Evolutionary conservation across 2,888 invertebrate genomes (phyloP), one percentile per base, ranked within the genome.

Genomic region (Thera obeliscata): DNA sequence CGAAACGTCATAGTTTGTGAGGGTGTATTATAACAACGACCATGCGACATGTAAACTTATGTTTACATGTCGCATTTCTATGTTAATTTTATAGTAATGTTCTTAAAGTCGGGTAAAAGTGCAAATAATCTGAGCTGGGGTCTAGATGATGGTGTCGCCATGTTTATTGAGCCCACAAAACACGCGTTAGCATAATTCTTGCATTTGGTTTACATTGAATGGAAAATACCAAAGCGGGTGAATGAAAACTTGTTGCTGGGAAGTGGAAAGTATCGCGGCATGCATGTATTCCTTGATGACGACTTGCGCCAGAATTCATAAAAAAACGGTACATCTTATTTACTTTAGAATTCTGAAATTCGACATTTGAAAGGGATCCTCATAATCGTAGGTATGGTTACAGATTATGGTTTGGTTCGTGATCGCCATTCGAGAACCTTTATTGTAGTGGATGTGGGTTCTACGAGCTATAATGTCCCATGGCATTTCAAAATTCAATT

Each of bases 51-150:
- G 22, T 22, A 22, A 22, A 22, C 72, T 76, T 74, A 76, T 74
- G 74, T 73, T 76, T 78, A 76, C 73, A 77, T 76, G 75, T 75
- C 74, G 69, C 83, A 83, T 90, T 87, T 84, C 70, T 87, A 93
- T 93, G 92, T 78, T 81, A 92, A 93, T 92, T 87, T 88, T 85
- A 92, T 86, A 79, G 79, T 81, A 72, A 77, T 81, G 76, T 78
- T 85, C 84, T 78, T 88, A 91, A 92, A 91, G 84, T 86, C 81
- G 86, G 85, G 78, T 85, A 90, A 91, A 91, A 90, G 85, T 88
- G 79, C 81, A 84, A 82, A 89, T 87, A 83, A 87, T 84, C 76
- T 48, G 73, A 78, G 79, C 76, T 68, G 77, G 77, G 77, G 78
- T 77, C 79, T 72, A 70, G 74, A 77, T 77, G 74, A 84, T 79